phyloP scores from a whole-genome alignment of 2,888 invertebrate genomes.

The Athetis lepigone region DNA sequence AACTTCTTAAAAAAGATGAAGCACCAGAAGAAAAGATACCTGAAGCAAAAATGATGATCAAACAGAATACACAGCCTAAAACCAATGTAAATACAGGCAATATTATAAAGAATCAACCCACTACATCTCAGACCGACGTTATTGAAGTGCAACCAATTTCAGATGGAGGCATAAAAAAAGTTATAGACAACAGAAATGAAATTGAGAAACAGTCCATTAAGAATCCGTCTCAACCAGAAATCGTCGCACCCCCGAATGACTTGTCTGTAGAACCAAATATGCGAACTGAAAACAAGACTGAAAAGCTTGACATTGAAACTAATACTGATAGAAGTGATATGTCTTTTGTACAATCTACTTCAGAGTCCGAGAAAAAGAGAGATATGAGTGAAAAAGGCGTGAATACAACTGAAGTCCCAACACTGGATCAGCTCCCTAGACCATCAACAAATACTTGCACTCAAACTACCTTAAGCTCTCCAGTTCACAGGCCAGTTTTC shows the following conservation, averaged over 20 bases:
- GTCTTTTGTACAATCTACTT: constrained; percentile 14
- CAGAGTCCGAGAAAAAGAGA: constrained; percentile 50
- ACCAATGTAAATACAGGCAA: constrained; percentile 13
- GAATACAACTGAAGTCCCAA: constrained; percentile 64
- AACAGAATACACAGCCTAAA: constrained; percentile 6
- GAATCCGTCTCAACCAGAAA: constrained; percentile 17
- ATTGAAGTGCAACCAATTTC: constrained; percentile 14
- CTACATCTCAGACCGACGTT: constrained; percentile 1
- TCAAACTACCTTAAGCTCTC: constrained; percentile 80
- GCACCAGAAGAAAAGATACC: constrained; percentile 52
- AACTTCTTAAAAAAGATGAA: constrained; percentile 81
- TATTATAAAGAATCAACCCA: constrained; percentile 15
- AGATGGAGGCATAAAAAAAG: constrained; percentile 16
- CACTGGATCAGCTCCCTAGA: constrained; percentile 65
- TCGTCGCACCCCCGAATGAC: not conserved
- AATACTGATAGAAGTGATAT: constrained; percentile 35
- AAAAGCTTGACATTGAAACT: constrained; percentile 22
- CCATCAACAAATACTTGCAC: constrained; percentile 81
- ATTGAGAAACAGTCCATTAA: constrained; percentile 12
- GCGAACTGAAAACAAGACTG: constrained; percentile 3
- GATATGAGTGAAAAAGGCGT: constrained; percentile 70
- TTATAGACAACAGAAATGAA: constrained; percentile 8
- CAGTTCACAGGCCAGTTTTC: constrained; percentile 76
- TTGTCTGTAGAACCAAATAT: constrained; percentile 16
- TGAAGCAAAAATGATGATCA: constrained; percentile 35